Evolutionary conservation across 2,113 vertebrate genomes (phyloP), one percentile per base, ranked within the genome.

Genomic region (Macroglossus sobrinus): DNA sequence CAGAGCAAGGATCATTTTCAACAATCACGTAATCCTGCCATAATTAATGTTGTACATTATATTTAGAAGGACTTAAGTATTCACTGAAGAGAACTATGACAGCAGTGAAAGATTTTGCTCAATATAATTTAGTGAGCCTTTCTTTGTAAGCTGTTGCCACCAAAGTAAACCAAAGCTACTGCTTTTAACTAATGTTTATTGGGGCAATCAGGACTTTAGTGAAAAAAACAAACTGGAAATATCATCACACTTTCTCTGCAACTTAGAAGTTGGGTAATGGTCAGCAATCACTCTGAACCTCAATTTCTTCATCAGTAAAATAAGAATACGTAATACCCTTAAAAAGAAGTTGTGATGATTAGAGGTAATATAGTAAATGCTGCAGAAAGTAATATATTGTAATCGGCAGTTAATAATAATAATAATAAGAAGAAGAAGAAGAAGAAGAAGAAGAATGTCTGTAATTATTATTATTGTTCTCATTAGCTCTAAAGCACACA

Each of bases 251-350:
- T 75, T 57, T 45, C 45, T 92, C 53, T 78, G n/a, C 38, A 86
- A 6, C 35, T 59, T 91, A 64, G 75, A 89, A 93, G n/a, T 5
- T 86, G 43, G 21, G 30, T 45, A 38, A 81, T 2, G 68, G n/a
- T 71, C 30, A 55, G 81, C 10, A 81, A 61, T 5, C 61, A 85
- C 53, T 72, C 63, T 38, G 43, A 75, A 43, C 43, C 12, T 35
- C n/a, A 71, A 16, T 47, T 72, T 93, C 69, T 93, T 93, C 82
- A 47, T 86, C 38, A 74, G 40, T 93, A 78, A 91, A 94, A 80
- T 35, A 87, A 22, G 26, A 9, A 74, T 78, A 81, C 63, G 75
- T 38, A 84, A 55, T 53, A 93, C 72, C 57, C 71, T 53, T 72
- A 97, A 72, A 93, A 96, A 89, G 59, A 94, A 81, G 38, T 66